Evolutionary conservation across 2,113 vertebrate genomes (phyloP).

Genomic region (Cinclus cinclus): DNA sequence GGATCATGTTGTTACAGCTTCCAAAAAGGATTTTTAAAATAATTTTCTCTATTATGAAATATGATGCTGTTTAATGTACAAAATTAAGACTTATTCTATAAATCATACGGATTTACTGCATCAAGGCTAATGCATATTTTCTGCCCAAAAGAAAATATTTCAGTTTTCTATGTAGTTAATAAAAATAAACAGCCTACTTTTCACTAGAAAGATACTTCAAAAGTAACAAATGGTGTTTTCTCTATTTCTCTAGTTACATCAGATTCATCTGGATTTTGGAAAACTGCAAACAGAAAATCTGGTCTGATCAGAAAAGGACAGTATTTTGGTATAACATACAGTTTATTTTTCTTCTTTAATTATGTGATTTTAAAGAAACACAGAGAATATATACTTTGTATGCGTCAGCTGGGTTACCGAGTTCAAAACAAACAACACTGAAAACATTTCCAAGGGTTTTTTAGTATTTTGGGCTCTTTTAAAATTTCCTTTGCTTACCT

Average conservation of each 20-base stretch:
- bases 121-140: background rate
- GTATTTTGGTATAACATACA: background rate
- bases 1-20: background rate
- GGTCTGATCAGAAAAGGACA: background rate
- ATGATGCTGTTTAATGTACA: background rate
- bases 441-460: background rate
- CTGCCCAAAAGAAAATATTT: background rate
- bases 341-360: background rate
- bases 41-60: background rate
- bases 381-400: background rate
- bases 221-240: slow-evolving; percentile 24
- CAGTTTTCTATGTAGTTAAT: background rate
- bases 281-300: slow-evolving; percentile 4
- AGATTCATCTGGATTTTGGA: background rate
- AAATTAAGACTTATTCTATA: background rate
- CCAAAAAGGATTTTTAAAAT: background rate
- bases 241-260: background rate
- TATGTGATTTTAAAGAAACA: background rate
- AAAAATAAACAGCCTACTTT: background rate
- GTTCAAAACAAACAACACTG: background rate
- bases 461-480: background rate
- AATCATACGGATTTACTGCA: background rate
- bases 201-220: background rate
- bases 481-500: background rate
- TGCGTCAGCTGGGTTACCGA: background rate